Evolutionary conservation across 2,113 vertebrate species (phyloP).

Genomic region (Thryonomys swinderianus): DNA sequence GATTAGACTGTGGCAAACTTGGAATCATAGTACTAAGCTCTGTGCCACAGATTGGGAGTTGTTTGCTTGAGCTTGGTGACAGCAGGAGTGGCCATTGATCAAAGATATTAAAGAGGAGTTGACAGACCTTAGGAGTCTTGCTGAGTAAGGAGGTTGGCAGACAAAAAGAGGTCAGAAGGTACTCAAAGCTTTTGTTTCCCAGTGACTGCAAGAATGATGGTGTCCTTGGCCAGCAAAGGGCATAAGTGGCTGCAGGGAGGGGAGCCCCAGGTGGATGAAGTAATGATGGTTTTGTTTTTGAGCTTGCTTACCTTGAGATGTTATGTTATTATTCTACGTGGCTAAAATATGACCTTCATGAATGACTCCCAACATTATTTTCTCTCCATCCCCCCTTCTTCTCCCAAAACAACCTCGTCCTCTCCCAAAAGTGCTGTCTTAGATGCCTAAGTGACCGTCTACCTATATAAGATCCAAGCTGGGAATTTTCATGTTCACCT

Average conservation of each 20-base stretch:
- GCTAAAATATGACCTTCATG: conserved; percentile 1
- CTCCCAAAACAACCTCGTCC: background rate
- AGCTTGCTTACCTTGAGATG: background rate
- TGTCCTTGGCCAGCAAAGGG: background rate
- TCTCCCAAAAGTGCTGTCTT: background rate
- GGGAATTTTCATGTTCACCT: background rate
- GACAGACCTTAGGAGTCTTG: conserved; percentile 55
- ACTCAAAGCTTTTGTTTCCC: conserved; percentile 10
- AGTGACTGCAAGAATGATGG: background rate
- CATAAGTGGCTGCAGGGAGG: no score
- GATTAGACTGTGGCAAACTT: background rate
- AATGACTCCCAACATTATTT: background rate
- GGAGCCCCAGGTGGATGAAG: background rate
- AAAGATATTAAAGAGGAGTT: conserved; percentile 56
- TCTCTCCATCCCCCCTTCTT: background rate
- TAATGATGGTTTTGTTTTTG: conserved; percentile 1
- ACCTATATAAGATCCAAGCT: background rate
- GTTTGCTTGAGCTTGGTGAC: conserved; percentile 38
- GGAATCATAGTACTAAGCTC: background rate
- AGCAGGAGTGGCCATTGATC: conserved; percentile 29
- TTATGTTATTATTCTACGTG: conserved; percentile 29
- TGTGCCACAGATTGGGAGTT: background rate
- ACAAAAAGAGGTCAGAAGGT: conserved; percentile 53
- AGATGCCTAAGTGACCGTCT: background rate
- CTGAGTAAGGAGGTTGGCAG: conserved; percentile 55